These are phyloP conservation scores for Hydrotaea diabolus DNA, from an alignment of 2,888 invertebrate species.

Conservation along the genomic window DNA sequence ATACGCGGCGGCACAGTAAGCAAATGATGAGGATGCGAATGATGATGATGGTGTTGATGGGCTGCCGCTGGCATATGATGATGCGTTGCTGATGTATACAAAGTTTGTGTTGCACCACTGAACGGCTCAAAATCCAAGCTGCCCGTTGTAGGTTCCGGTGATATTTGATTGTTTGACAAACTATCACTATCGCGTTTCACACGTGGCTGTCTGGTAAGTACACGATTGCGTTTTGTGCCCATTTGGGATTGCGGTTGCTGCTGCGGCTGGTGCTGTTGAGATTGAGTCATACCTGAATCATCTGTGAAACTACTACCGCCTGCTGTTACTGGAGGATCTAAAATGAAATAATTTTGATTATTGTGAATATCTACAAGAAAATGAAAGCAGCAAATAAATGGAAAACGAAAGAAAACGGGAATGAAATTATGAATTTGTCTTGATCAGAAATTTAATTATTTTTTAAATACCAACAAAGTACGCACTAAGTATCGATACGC, in stretches of 20 bases:
- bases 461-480: too few relatives aligned
- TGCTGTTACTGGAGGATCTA: constrained; percentile 72
- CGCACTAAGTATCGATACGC: too few relatives aligned
- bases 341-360: too few relatives aligned
- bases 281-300: constrained; percentile 61
- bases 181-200: constrained; percentile 85
- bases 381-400: too few relatives aligned
- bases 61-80: constrained; percentile 57
- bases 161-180: constrained; percentile 76
- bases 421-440: too few relatives aligned
- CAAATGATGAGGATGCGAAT: constrained; percentile 75
- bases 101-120: constrained; percentile 70
- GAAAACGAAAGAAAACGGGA: too few relatives aligned
- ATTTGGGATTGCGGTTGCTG: constrained; percentile 73
- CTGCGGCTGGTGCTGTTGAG: constrained; percentile 69
- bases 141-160: constrained; percentile 76
- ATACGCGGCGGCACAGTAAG: constrained; percentile 82
- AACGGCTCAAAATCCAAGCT: constrained; percentile 76
- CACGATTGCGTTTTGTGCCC: constrained; percentile 84
- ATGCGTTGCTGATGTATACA: constrained; percentile 66
- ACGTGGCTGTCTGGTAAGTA: constrained; percentile 85
- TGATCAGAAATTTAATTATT: too few relatives aligned
- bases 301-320: constrained; percentile 19
- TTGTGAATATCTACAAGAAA: not conserved
- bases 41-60: constrained; percentile 68